phyloP scores from a whole-genome alignment of 2,888 invertebrate genomes.

The Campoplex nolae region DNA sequence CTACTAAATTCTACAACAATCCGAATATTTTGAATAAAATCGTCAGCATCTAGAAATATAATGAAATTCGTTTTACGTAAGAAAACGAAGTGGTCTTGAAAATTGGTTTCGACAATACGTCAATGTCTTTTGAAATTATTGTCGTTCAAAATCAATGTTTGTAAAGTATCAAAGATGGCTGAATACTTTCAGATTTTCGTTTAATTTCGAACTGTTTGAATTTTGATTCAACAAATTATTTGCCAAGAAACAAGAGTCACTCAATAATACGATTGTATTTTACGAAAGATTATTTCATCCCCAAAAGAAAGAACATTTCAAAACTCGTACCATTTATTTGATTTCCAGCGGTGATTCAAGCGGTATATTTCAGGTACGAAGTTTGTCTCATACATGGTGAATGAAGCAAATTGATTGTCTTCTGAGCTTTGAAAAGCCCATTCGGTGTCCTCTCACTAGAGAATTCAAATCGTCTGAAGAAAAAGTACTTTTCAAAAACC shows the following conservation, averaged over 20 bases:
- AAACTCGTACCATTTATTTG: neutral
- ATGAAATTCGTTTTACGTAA: no score
- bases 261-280: neutral
- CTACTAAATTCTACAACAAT: no score
- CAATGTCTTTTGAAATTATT: no score
- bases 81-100: no score
- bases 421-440: slow-evolving; percentile 9
- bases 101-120: no score
- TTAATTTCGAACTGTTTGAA: no score
- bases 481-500: slow-evolving; percentile 17
- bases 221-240: neutral
- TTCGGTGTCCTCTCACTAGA: slow-evolving; percentile 21
- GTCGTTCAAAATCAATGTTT: no score
- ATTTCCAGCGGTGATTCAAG: neutral
- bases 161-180: no score
- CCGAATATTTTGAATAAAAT: no score
- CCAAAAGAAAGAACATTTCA: neutral
- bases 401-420: slow-evolving; percentile 53
- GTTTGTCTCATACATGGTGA: neutral
- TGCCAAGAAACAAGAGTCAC: neutral
- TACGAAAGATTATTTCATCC: neutral
- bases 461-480: slow-evolving; percentile 55
- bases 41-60: no score
- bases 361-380: neutral
- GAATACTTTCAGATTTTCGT: no score